Conservation (phyloP, 2,888 invertebrate species). For the Ormyrus rosae region DNA sequence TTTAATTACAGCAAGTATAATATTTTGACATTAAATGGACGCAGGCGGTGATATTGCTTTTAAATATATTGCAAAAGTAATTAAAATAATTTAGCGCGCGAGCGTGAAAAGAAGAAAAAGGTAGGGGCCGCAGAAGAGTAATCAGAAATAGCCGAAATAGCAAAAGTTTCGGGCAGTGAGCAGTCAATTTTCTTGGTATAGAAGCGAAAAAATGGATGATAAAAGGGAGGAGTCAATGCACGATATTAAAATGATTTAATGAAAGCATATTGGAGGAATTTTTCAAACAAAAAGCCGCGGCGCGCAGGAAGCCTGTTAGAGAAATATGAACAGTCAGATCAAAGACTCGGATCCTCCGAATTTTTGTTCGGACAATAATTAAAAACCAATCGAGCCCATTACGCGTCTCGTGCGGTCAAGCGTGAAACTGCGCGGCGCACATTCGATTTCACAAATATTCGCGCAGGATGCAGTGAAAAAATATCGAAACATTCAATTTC, state of each 20-base stretch:
- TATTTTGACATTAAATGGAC: constrained; percentile 43
- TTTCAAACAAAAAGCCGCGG: constrained; percentile 26
- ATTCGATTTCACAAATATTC: constrained; percentile 56
- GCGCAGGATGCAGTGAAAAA: constrained; percentile 40
- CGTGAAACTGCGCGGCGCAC: constrained; percentile 56
- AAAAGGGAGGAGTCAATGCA: constrained; percentile 32
- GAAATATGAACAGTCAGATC: constrained; percentile 50
- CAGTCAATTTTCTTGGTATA: constrained; percentile 39
- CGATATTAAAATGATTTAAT: constrained; percentile 47
- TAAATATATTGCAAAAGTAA: constrained; percentile 35
- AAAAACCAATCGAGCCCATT: constrained; percentile 61
- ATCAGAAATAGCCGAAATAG: neutral
- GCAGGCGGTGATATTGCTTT: constrained; percentile 27
- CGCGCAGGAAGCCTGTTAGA: constrained; percentile 28
- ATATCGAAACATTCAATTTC: constrained; percentile 53
- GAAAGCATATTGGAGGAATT: constrained; percentile 21
- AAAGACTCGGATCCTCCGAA: constrained; percentile 50
- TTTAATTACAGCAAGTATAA: constrained; percentile 51
- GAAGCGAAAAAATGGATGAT: constrained; percentile 15
- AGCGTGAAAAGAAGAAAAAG: constrained; percentile 11
- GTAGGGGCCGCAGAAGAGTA: constrained; percentile 4
- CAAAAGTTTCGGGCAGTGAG: neutral
- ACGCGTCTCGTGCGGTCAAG: constrained; percentile 53
- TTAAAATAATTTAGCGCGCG: constrained; percentile 34
- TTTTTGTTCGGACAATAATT: constrained; percentile 60